Evolutionary conservation across 1,140 invertebrate genomes (phyloP), one percentile per base, ranked within the genome.

Genomic region (Mizuhopecten yessoensis): DNA sequence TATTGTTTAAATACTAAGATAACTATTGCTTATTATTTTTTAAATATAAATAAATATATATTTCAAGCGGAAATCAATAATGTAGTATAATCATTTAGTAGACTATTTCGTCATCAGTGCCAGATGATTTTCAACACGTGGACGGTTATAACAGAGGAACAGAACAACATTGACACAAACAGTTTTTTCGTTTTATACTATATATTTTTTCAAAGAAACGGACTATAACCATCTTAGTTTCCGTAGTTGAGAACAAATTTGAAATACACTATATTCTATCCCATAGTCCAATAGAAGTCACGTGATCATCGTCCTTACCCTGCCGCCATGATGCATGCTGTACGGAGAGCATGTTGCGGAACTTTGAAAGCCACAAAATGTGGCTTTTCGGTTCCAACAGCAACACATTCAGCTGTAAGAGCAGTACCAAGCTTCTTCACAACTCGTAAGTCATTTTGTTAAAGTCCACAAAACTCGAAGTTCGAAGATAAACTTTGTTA

Each of bases 251-350:
- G 5, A 17, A 75, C 57, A 75, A 29, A n/a, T 75, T 1, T 29
- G 57, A 29, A 29, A 75, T 75, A 29, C 23, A 75, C 57, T 75
- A 75, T 75, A 75, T n/a, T 75, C 57, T 9, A 75, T 75, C 57
- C 57, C 57, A 29, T 29, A 9, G 57, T 75, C 0, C 57, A 75
- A 5, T 75, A 29, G 57, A n/a, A 29, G 88, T 94, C 95, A 95
- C 94, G 95, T 95, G 95, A 94, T 86, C 17, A 33, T 36, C 87
- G 89, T 91, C 92, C 91, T 91, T 86, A 34, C 87, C 90, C 92
- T 93, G 94, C 96, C 96, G 97, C 97, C 97, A 98, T 98, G 97
- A 97, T 98, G 96, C 97, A 97, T 94, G 97, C 97, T 93, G 97
- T 97, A 92, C 96, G 97, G 93, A 97, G 97, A 95, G 97, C 97